phyloP scores from a whole-genome alignment of 2,888 invertebrate genomes.

The Hydrotaea cyrtoneurina region DNA sequence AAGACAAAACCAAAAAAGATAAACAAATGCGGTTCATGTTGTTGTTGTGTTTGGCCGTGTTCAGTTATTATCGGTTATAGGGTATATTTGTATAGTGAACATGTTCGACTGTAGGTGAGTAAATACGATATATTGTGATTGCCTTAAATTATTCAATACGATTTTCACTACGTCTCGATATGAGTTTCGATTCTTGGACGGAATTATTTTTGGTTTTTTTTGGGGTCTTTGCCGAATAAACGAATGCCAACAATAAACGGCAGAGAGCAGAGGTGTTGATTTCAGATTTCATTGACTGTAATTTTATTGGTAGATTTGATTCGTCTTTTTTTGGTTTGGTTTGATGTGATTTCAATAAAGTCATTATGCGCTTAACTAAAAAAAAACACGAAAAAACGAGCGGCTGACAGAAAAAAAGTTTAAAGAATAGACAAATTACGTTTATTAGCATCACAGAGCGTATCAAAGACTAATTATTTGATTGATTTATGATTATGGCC shows the following conservation, averaged over 20 bases:
- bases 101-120: background rate
- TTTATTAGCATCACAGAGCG: background rate
- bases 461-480: conserved; percentile 22
- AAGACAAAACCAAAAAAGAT: conserved; percentile 9
- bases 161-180: conserved; percentile 53
- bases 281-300: conserved; percentile 58
- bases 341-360: conserved; percentile 11
- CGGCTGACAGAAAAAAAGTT: background rate
- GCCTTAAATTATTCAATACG: conserved; percentile 43
- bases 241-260: background rate
- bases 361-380: conserved; percentile 19
- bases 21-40: conserved; percentile 27
- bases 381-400: background rate
- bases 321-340: background rate
- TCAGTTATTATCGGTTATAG: conserved; percentile 4
- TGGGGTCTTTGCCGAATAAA: conserved; percentile 18
- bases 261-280: conserved; percentile 46
- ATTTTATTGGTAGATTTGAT: background rate
- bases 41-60: background rate
- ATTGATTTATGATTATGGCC: conserved; percentile 57
- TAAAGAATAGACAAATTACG: background rate
- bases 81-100: background rate
- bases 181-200: conserved; percentile 49
- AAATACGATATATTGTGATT: conserved; percentile 19
- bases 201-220: conserved; percentile 17